These are phyloP conservation scores for Anneissia japonica DNA, from an alignment of 35 echinoderm and acorn worm genomes.

Conservation along the genomic window DNA sequence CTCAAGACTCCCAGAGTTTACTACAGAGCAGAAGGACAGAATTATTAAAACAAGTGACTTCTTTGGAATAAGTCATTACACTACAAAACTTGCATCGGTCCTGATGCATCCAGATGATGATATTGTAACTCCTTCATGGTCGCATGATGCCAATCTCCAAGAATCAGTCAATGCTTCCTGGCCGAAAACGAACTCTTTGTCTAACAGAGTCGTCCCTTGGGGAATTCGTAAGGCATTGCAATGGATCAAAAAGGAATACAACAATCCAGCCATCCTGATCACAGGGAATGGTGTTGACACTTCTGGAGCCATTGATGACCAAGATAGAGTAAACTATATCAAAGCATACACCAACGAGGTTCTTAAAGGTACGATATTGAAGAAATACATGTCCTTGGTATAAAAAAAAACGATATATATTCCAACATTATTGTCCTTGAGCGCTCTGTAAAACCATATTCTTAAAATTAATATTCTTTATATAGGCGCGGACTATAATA, in stretches of 20 bases:
- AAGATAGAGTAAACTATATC: not conserved
- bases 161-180: constrained; percentile 29
- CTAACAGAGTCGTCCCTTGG: constrained; percentile 64
- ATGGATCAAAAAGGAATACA: constrained; percentile 74
- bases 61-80: constrained; percentile 78
- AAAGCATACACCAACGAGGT: constrained; percentile 3
- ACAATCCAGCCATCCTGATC: constrained; percentile 64
- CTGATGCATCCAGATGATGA: not conserved
- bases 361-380: constrained; percentile 3
- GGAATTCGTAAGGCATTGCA: constrained; percentile 57
- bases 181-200: constrained; percentile 31
- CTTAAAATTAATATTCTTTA: too few relatives aligned
- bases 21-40: constrained; percentile 36
- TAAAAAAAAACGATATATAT: too few relatives aligned
- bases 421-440: too few relatives aligned
- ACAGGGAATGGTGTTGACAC: constrained; percentile 69
- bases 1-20: constrained; percentile 65
- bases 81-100: constrained; percentile 18
- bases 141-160: constrained; percentile 39
- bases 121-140: constrained; percentile 2
- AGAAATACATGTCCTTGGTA: too few relatives aligned
- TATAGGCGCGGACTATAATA: too few relatives aligned
- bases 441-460: too few relatives aligned
- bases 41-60: constrained; percentile 62
- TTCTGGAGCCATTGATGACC: not conserved